A percentile compares a stretch with the other conserved stretches of the same genome.
These are phyloP conservation scores for Aethes cnicana DNA, from an alignment of 2,888 invertebrate species.

Conservation along the genomic window DNA sequence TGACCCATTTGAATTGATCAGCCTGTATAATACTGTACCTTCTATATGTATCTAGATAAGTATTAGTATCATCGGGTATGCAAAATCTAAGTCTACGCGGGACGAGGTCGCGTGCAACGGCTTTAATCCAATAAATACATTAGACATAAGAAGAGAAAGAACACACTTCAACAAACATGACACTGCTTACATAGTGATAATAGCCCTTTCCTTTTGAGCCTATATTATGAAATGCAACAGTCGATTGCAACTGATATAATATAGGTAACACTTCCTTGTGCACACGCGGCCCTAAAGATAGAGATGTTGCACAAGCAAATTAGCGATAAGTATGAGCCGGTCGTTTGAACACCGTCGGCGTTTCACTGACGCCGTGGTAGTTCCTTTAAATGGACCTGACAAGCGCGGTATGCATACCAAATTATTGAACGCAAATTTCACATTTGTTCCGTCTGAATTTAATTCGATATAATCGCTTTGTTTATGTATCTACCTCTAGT, in stretches of 20 bases:
- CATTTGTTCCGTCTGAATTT: constrained; percentile 38
- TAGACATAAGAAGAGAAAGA: no score
- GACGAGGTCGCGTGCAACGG: no score
- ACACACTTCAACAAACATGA: no score
- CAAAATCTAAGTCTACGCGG: no score
- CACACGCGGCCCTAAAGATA: constrained; percentile 37
- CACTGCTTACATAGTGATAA: no score
- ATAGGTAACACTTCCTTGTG: constrained; percentile 22
- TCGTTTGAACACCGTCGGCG: constrained; percentile 54
- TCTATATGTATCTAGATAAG: no score
- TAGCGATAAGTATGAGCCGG: constrained; percentile 40
- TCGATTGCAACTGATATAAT: constrained; percentile 18
- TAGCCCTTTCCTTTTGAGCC: not conserved
- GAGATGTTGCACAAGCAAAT: constrained; percentile 50
- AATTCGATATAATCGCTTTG: not conserved
- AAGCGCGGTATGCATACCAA: constrained; percentile 58
- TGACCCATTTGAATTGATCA: no score
- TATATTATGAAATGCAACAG: not conserved
- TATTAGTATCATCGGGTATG: no score
- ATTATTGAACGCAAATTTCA: constrained; percentile 56
- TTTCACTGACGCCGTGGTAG: constrained; percentile 54
- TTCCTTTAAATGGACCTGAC: constrained; percentile 42
- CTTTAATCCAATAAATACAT: no score
- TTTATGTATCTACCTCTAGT: no score
- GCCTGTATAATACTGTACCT: no score